phyloP scores from a whole-genome alignment of 2,113 vertebrate genomes.

The Lynx canadensis region DNA sequence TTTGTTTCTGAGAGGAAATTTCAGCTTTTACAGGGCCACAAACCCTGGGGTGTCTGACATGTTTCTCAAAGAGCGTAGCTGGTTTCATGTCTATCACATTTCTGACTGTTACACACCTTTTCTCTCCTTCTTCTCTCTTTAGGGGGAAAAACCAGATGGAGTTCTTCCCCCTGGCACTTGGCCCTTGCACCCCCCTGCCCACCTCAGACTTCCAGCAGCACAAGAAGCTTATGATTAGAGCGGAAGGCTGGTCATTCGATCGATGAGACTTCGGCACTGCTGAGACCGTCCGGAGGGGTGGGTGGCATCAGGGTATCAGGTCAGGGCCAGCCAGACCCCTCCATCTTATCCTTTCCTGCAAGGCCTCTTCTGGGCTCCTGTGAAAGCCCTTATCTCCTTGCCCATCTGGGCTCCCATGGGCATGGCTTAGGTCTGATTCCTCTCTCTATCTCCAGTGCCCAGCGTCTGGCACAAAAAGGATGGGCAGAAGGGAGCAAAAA shows the following conservation, averaged over 20 bases:
- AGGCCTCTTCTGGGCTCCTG: not conserved
- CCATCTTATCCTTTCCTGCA: not conserved
- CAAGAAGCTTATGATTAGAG: not conserved
- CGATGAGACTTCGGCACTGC: not conserved
- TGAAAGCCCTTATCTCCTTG: not conserved
- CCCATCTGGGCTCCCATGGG: not conserved
- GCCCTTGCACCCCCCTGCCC: not conserved
- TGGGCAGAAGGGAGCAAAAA: not conserved
- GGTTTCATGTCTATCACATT: not conserved
- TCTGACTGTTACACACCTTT: not conserved
- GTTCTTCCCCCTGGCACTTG: not conserved
- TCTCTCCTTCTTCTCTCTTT: not conserved
- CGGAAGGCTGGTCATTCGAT: not conserved
- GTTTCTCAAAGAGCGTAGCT: not conserved
- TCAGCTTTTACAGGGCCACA: not conserved
- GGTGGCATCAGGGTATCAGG: not conserved
- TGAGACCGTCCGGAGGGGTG: not conserved
- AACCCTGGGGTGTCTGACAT: constrained; percentile 5
- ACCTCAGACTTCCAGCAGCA: not conserved
- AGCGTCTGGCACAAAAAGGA: not conserved
- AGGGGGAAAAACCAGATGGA: not conserved
- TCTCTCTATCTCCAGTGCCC: not conserved
- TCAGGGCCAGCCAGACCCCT: not conserved
- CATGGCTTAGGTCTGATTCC: not conserved
- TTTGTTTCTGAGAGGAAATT: constrained; percentile 2